Percentiles rank a stretch among this genome's conserved stretches.
These are phyloP conservation scores for Limanda limanda DNA, from an alignment of 2,113 vertebrate species.

Conservation along the genomic window DNA sequence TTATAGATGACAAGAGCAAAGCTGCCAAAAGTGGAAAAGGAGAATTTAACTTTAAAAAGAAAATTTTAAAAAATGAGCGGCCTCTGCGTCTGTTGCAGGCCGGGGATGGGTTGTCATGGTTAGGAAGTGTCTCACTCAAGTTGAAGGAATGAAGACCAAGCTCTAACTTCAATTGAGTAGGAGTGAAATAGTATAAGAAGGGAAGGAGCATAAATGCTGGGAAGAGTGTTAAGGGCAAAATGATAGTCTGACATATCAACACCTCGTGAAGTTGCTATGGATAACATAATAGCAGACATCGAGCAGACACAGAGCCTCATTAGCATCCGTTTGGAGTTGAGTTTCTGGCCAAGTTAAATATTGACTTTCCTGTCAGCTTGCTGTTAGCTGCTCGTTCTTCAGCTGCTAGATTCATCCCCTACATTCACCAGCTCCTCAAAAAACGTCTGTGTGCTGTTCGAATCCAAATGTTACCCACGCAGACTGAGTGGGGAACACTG, in stretches of 20 bases:
- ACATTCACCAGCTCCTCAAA: not conserved
- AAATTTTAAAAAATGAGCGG: not conserved
- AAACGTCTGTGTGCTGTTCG: too few species aligned
- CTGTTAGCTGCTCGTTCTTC: not conserved
- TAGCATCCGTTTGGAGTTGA: not conserved
- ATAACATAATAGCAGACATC: not conserved
- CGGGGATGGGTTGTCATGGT: not conserved
- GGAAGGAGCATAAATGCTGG: not conserved
- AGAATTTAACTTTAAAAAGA: not conserved
- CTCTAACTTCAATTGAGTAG: not conserved
- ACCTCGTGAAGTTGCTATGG: not conserved
- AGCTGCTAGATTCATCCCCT: not conserved
- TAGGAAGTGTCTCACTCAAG: not conserved
- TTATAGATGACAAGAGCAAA: not conserved
- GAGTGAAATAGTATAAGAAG: not conserved
- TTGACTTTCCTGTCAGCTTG: not conserved
- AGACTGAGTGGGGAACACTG: not conserved
- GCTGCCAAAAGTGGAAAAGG: not conserved
- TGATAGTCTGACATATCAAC: not conserved
- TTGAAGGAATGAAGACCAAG: not conserved
- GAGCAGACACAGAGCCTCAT: not conserved
- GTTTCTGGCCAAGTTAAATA: not conserved
- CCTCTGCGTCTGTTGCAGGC: not conserved
- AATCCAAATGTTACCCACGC: not conserved
- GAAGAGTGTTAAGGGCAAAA: not conserved